Evolutionary conservation across 2,113 vertebrate species (phyloP).

Genomic region (Cryptotis parvus): DNA sequence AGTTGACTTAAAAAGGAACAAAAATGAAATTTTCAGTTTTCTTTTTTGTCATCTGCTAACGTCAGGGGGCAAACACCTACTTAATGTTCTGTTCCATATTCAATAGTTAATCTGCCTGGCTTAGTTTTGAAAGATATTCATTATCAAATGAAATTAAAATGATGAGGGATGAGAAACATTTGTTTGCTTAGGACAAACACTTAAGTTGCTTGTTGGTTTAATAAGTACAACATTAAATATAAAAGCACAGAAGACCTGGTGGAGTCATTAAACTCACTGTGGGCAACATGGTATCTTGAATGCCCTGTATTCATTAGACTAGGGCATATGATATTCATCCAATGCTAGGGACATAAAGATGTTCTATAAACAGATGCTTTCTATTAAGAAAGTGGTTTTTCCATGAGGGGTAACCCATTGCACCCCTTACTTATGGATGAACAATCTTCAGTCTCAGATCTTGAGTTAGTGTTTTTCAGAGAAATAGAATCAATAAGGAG

Average conservation of each 20-base stretch:
- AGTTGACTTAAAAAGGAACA: neutral
- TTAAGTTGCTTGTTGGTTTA: neutral
- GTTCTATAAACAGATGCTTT: neutral
- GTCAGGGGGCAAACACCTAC: neutral
- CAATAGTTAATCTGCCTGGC: neutral
- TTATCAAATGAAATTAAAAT: constrained; percentile 29
- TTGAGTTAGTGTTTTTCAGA: constrained; percentile 8
- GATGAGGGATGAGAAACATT: neutral
- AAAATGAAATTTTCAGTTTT: neutral
- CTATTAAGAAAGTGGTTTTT: neutral
- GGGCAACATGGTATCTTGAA: neutral
- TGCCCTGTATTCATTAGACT: neutral
- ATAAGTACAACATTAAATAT: constrained; percentile 22
- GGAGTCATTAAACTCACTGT: neutral
- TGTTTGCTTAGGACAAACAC: neutral
- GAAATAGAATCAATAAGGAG: neutral
- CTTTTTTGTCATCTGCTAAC: neutral
- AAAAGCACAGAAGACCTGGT: neutral
- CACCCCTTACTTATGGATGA: neutral
- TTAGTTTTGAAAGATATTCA: neutral
- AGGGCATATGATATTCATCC: neutral
- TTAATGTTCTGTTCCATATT: neutral
- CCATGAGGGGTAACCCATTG: neutral
- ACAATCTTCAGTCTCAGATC: neutral
- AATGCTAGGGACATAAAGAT: neutral